Conservation (phyloP, 2,888 invertebrate species). For the Cerastoderma edule region DNA sequence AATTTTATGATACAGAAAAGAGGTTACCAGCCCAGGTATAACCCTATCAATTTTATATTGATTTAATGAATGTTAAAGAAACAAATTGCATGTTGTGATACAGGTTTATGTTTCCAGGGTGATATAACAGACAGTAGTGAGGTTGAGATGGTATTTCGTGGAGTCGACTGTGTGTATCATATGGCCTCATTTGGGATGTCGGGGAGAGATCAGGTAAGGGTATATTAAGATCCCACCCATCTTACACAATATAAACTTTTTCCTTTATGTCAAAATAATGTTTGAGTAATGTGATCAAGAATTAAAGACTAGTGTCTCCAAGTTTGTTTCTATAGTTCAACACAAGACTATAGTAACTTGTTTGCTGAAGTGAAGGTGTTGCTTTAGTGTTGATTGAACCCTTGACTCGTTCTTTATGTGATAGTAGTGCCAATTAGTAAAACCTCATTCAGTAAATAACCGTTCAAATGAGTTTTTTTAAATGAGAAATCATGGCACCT, state of each 20-base stretch:
- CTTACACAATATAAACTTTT: background rate
- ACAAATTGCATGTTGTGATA: no score
- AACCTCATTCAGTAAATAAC: no score
- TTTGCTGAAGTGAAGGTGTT: background rate
- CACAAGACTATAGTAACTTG: no score
- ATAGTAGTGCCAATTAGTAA: no score
- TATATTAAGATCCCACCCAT: no score
- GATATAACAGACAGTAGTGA: slow-evolving; percentile 78
- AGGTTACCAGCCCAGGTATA: no score
- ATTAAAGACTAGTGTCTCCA: background rate
- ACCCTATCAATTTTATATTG: no score
- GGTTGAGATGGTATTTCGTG: slow-evolving; percentile 75
- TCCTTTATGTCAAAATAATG: background rate
- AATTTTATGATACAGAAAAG: no score
- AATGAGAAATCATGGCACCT: background rate
- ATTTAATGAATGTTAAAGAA: no score
- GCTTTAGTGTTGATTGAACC: no score
- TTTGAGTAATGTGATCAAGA: background rate
- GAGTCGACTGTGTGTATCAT: slow-evolving; percentile 84
- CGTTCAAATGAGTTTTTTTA: no score
- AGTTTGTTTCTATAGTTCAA: background rate
- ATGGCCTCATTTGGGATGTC: slow-evolving; percentile 85
- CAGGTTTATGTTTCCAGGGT: slow-evolving; percentile 76
- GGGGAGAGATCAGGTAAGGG: slow-evolving; percentile 83
- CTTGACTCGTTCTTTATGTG: no score